Evolutionary conservation across 64 coral and sea anemone species (phyloP), one percentile per base, ranked within the genome.

Genomic region (Montipora foliosa): DNA sequence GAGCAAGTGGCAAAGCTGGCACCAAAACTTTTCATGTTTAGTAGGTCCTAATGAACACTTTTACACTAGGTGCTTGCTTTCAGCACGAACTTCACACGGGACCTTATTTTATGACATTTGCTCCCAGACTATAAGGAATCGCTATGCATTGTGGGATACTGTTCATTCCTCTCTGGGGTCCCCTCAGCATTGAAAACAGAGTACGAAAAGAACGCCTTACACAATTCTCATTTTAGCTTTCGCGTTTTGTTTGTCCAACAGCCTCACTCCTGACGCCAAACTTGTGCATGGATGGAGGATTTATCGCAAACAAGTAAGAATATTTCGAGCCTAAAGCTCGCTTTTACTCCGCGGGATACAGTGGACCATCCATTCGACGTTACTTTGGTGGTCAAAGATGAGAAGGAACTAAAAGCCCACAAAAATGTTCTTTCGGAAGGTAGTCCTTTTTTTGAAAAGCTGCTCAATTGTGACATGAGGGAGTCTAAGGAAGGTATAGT

Each of bases 21-120:
- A 91, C 89, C 79, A 91, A 91, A 91, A 91, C 89, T 82, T 91
- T 91, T 91, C 68, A 82, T 91, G 78, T 91, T 91, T 75, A 91
- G 68, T 75, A 91, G 79, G 90, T 1, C 79, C 90, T 91, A 83
- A 83, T 91, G 90, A 91, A 91, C 90, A 74, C 90, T 91, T 91
- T 83, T 91, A 91, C 69, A 84, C 90, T 75, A 84, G 90, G 90
- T 75, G 82, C 74, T 93, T 93, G 91, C 82, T 93, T 87, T 93
- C 82, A 87, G 82, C 91, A 87, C 91, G 45, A 93, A 93, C 81
- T 93, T 93, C 82, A 77, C 91, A 93, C 81, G 91, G 91, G 91
- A 92, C 75, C 75, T 90, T 90, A 90, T 90, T 71, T 90, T 81
- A 90, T 90, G 89, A 90, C 76, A 90, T 90, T 90, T 90, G 89